phyloP scores from a whole-genome alignment of 1,140 invertebrate species.

The Brachionus asplanchnoidis region DNA sequence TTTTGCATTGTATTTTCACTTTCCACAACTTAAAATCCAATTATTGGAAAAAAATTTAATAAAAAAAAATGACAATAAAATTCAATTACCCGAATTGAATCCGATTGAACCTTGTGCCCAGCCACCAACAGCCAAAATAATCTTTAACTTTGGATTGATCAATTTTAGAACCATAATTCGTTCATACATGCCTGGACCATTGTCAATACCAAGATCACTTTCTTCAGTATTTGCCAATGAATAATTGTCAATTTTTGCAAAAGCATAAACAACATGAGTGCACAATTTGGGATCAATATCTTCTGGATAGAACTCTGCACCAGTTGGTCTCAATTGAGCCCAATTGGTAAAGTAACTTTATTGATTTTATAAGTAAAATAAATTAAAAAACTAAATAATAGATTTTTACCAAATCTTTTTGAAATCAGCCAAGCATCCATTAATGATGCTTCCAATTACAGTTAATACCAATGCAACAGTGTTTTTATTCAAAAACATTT shows the following conservation, averaged over 20 bases:
- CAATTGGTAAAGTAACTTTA: slow-evolving; percentile 81
- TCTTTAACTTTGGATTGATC: background rate
- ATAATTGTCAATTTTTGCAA: slow-evolving; percentile 65
- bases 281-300: slow-evolving; percentile 78
- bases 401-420: background rate
- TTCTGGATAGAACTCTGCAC: slow-evolving; percentile 77
- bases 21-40: slow-evolving; percentile 67
- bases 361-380: background rate
- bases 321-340: slow-evolving; percentile 77
- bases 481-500: background rate
- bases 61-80: background rate
- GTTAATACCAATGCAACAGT: background rate
- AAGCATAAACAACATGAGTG: slow-evolving; percentile 88
- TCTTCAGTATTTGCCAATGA: slow-evolving; percentile 72
- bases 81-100: background rate
- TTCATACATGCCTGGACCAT: slow-evolving; percentile 16
- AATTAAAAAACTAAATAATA: background rate
- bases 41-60: background rate
- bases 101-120: slow-evolving; percentile 71
- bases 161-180: slow-evolving; percentile 11
- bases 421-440: background rate
- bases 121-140: slow-evolving; percentile 56
- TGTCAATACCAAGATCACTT: slow-evolving; percentile 66
- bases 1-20: slow-evolving; percentile 53
- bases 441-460: background rate